Conservation (phyloP, 2,797 vertebrate species). For the Sebastes steindachneri region DNA sequence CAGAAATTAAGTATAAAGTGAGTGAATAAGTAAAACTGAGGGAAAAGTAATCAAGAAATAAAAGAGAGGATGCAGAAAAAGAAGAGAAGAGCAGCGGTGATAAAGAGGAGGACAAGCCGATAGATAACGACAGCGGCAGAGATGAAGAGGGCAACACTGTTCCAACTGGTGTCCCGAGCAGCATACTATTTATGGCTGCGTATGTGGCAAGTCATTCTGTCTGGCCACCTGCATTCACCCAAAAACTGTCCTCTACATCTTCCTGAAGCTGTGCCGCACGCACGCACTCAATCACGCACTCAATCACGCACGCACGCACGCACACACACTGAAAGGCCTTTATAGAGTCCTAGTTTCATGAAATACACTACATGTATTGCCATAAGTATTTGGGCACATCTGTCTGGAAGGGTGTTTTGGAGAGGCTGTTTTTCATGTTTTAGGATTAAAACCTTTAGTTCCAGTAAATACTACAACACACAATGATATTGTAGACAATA, state of each 20-base stretch:
- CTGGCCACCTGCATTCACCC: slow-evolving; percentile 22
- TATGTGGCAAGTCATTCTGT: slow-evolving; percentile 42
- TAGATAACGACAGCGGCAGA: background rate
- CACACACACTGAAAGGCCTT: background rate
- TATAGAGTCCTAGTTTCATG: background rate
- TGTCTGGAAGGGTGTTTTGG: background rate
- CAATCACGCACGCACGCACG: no score
- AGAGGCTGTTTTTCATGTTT: no score
- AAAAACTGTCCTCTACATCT: slow-evolving; percentile 31
- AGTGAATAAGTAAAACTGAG: background rate
- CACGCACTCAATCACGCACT: no score
- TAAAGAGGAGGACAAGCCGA: background rate
- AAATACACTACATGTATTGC: background rate
- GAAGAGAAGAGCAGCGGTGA: background rate
- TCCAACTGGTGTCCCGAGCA: slow-evolving; percentile 19
- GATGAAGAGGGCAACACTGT: background rate
- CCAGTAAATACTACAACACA: no score
- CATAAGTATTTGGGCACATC: background rate
- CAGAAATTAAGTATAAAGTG: background rate
- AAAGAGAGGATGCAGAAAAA: background rate
- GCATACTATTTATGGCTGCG: slow-evolving; percentile 48
- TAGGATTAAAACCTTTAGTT: no score
- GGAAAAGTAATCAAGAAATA: background rate
- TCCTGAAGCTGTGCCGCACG: background rate
- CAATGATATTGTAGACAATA: no score